These are phyloP conservation scores for Rhopalosiphum padi DNA, from an alignment of 1,140 invertebrate genomes.

Conservation along the genomic window DNA sequence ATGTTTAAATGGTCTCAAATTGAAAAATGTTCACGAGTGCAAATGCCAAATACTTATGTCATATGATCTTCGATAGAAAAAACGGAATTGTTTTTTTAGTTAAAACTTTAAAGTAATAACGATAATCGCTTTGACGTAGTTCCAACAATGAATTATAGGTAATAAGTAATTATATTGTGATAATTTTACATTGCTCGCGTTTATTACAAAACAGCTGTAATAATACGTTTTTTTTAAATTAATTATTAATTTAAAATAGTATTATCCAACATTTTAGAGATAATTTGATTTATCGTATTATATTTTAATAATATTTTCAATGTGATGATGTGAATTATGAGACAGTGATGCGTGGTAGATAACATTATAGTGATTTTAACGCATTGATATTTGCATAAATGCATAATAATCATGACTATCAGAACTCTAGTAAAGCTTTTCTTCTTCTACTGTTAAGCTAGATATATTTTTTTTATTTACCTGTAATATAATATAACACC, in stretches of 20 bases:
- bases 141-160: neutral
- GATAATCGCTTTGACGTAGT: neutral
- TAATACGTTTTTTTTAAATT: neutral
- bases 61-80: neutral
- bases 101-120: neutral
- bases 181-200: neutral
- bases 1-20: neutral
- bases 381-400: constrained; percentile 20
- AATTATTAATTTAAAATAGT: neutral
- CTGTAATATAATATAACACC: neutral
- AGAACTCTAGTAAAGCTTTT: neutral
- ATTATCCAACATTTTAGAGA: neutral
- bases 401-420: constrained; percentile 15
- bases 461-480: neutral
- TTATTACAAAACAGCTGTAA: neutral
- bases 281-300: neutral
- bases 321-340: neutral
- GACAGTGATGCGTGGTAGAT: neutral
- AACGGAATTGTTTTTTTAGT: neutral
- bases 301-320: neutral
- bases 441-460: neutral
- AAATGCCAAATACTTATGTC: neutral
- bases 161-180: neutral
- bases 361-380: neutral
- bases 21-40: neutral